phyloP scores from a whole-genome alignment of 2,888 invertebrate species.

The Hedychridium roseum region DNA sequence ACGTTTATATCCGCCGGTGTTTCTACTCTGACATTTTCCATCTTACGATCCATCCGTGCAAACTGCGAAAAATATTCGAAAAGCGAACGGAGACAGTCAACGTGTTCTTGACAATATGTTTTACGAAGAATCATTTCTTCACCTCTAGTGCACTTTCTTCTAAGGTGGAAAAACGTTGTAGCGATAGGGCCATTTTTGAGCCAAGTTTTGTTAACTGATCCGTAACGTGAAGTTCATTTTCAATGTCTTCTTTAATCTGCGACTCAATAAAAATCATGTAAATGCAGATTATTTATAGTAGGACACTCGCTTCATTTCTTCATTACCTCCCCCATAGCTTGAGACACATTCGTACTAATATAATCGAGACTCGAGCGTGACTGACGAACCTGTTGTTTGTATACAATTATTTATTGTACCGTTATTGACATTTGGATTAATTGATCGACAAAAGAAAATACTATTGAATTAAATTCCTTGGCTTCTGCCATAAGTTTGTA shows the following conservation, averaged over 20 bases:
- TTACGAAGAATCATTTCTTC: slow-evolving; percentile 1
- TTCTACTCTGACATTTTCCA: slow-evolving; percentile 48
- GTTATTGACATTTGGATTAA: no score
- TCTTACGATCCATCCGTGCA: slow-evolving; percentile 52
- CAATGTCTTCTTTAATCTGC: slow-evolving; percentile 51
- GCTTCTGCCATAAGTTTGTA: slow-evolving; percentile 45
- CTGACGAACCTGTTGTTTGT: slow-evolving; percentile 44
- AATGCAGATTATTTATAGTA: background rate
- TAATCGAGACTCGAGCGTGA: slow-evolving; percentile 48
- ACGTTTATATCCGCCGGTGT: slow-evolving; percentile 53
- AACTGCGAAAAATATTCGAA: slow-evolving; percentile 30
- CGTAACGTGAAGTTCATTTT: slow-evolving; percentile 48
- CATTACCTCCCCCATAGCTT: slow-evolving; percentile 53
- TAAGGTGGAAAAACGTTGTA: slow-evolving; percentile 38
- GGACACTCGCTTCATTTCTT: background rate
- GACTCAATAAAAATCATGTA: background rate
- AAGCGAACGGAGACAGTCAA: background rate
- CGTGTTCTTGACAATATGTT: background rate
- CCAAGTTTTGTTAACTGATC: slow-evolving; percentile 49
- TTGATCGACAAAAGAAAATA: no score
- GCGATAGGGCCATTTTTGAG: slow-evolving; percentile 31
- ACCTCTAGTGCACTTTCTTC: slow-evolving; percentile 55
- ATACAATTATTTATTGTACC: no score
- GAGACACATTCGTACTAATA: slow-evolving; percentile 42
- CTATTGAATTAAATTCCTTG: slow-evolving; percentile 42